Evolutionary conservation across 1,140 invertebrate genomes (phyloP).

Genomic region (Bombus soroeensis): DNA sequence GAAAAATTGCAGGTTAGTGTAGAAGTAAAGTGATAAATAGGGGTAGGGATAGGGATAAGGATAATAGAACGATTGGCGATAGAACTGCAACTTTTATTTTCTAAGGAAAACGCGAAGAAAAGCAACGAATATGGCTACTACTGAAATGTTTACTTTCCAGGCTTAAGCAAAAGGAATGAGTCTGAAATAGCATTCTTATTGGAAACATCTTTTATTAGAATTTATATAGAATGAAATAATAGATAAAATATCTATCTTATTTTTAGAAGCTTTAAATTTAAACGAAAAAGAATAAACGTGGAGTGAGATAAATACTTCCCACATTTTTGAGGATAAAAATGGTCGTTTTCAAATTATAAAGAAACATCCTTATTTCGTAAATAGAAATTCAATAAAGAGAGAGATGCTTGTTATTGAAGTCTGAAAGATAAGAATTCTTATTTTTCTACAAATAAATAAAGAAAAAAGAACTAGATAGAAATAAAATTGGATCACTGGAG

Average conservation of each 20-base stretch:
- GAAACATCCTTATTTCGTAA: no score
- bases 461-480: no score
- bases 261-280: not conserved
- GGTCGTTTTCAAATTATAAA: no score
- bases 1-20: not conserved
- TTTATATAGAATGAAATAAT: not conserved
- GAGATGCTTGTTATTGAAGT: no score
- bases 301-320: no score
- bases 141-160: not conserved
- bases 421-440: no score
- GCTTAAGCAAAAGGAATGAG: not conserved
- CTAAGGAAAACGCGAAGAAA: not conserved
- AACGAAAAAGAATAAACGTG: no score
- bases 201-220: not conserved
- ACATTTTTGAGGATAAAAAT: no score
- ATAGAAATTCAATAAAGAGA: no score
- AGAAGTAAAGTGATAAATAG: not conserved
- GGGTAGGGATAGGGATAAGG: not conserved
- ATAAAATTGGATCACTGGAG: no score
- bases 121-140: not conserved
- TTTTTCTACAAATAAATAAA: no score
- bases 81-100: not conserved
- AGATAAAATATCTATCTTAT: not conserved
- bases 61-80: not conserved
- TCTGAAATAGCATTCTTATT: not conserved